Percentiles rank a stretch among this genome's conserved stretches.
These are phyloP conservation scores for Exocentrus adspersus DNA, from an alignment of 2,888 invertebrate genomes.

Conservation along the genomic window DNA sequence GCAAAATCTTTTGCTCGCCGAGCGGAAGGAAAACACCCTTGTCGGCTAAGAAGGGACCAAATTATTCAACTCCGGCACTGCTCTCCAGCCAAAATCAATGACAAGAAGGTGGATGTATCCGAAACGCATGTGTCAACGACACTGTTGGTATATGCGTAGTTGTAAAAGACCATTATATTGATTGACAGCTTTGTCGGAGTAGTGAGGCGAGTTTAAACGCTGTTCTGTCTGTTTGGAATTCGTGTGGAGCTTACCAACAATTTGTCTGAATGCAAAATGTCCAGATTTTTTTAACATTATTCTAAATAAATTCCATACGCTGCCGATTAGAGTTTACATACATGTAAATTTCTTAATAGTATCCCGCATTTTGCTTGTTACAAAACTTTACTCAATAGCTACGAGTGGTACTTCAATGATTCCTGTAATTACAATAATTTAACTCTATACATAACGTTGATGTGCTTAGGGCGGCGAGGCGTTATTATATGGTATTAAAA, in stretches of 20 bases:
- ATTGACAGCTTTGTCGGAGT: slow-evolving; percentile 29
- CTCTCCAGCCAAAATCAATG: neutral
- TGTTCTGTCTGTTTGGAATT: slow-evolving; percentile 9
- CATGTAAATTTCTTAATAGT: too few relatives aligned
- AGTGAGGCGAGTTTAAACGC: slow-evolving; percentile 8
- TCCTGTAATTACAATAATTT: neutral
- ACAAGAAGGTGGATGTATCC: neutral
- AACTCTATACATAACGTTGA: slow-evolving; percentile 4
- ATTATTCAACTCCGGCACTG: too few relatives aligned
- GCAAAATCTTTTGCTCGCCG: neutral
- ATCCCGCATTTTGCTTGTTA: too few relatives aligned
- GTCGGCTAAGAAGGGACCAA: too few relatives aligned
- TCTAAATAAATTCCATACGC: too few relatives aligned
- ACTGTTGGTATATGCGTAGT: slow-evolving; percentile 31
- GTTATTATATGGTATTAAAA: neutral
- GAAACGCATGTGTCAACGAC: slow-evolving; percentile 23
- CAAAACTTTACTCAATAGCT: too few relatives aligned
- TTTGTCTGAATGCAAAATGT: slow-evolving; percentile 5
- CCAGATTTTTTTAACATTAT: too few relatives aligned
- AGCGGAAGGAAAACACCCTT: too few relatives aligned
- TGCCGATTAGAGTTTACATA: too few relatives aligned
- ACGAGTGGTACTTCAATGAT: neutral
- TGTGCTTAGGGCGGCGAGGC: slow-evolving; percentile 2
- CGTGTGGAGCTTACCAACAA: slow-evolving; percentile 8
- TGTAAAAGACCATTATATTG: slow-evolving; percentile 34